Evolutionary conservation across 2,888 invertebrate species (phyloP), one percentile per base, ranked within the genome.

Genomic region (Dryococelus australis): DNA sequence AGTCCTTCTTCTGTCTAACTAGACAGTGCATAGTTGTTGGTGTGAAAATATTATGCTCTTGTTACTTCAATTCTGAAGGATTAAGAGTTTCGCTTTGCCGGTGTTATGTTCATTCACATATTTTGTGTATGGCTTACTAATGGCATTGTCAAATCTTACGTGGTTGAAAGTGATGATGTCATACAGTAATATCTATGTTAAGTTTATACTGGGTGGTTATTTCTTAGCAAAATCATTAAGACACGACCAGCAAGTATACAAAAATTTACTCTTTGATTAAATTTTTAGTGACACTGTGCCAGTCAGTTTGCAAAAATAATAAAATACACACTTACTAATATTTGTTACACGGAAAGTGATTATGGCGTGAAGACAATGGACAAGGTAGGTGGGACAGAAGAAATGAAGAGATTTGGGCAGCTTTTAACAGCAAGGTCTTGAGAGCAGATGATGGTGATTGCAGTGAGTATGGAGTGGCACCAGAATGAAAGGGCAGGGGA

Each of bases 311-410:
- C 65, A 65, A 65, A 16, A 65, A 65, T 16, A n/a, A n/a, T n/a
- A n/a, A 65, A 65, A 65, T 65, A 65, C 16, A 65, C 65, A 65
- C 65, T 65, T 65, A 12, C 65, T 16, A 65, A 65, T 24, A 65
- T 65, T 65, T 65, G 65, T 65, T 65, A 65, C 65, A 65, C 65
- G 16, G 65, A 65, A 65, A 65, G 65, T 65, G 65, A 65, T 65
- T 65, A 65, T 20, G 20, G 65, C 16, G 65, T 65, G 24, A 65
- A 65, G 8, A 20, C 65, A 65, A 16, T 65, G 8, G 65, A 65
- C 65, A 16, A 16, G 10, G 16, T 65, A 65, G 65, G 65, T 65
- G 65, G 65, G 65, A 65, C 65, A n/a, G n/a, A n/a, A n/a, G n/a
- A n/a, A n/a, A n/a, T n/a, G n/a, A n/a, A n/a, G n/a, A n/a, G n/a